These are phyloP conservation scores for Ramphastos sulfuratus DNA, from an alignment of 2,113 vertebrate genomes.

Conservation along the genomic window DNA sequence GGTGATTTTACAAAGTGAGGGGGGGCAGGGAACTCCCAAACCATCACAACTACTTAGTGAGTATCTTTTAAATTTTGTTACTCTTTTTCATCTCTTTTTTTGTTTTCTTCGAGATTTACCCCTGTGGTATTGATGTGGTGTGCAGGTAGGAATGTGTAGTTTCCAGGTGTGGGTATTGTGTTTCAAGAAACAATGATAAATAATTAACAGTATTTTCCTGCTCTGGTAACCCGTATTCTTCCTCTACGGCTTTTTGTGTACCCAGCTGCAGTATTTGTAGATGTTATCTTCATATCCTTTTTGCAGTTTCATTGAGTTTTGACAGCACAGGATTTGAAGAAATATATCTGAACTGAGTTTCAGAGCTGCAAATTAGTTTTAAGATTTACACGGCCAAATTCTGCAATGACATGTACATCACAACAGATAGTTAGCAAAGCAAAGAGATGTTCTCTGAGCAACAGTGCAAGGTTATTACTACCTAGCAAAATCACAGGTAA, in stretches of 20 bases:
- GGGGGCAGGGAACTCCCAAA: no score
- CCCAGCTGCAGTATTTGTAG: not conserved
- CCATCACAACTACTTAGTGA: not conserved
- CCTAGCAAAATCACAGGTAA: not conserved
- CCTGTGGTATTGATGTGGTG: not conserved
- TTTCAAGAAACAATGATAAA: not conserved
- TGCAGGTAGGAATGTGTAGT: not conserved
- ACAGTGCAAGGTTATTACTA: not conserved
- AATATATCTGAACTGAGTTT: not conserved
- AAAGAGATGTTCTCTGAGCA: not conserved
- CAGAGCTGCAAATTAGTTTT: not conserved
- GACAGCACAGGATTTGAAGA: not conserved
- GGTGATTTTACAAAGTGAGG: no score
- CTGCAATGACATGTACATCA: not conserved
- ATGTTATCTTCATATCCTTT: not conserved
- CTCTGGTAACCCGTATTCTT: conserved; percentile 1
- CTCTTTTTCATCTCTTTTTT: not conserved
- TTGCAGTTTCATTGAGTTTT: not conserved
- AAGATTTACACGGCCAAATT: not conserved
- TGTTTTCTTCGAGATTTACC: conserved; percentile 28
- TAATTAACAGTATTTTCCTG: conserved; percentile 10
- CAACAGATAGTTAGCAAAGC: not conserved
- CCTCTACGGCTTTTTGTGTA: not conserved
- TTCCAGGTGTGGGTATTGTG: not conserved
- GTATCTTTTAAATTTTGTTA: conserved; percentile 29